phyloP scores from a whole-genome alignment of 1,140 invertebrate species.

The Lordiphosa collinella region DNA sequence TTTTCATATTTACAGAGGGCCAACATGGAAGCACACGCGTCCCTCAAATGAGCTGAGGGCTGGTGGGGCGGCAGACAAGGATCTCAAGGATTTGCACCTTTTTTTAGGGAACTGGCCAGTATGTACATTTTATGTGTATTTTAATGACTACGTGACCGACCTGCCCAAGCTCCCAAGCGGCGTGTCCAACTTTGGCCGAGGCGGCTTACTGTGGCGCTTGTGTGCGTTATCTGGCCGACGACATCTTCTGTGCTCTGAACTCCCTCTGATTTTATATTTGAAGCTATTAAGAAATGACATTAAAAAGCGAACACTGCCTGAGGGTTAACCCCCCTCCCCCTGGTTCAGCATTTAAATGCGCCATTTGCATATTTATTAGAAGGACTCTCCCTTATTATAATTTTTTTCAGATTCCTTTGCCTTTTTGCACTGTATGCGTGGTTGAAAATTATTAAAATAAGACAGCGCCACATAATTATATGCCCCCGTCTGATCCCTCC shows the following conservation, averaged over 20 bases:
- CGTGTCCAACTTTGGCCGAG: slow-evolving; percentile 47
- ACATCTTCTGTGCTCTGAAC: slow-evolving; percentile 41
- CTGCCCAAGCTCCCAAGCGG: slow-evolving; percentile 31
- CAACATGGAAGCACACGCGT: slow-evolving; percentile 38
- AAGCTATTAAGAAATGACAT: slow-evolving; percentile 76
- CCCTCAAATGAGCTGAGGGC: slow-evolving; percentile 40
- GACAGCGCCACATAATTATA: slow-evolving; percentile 74
- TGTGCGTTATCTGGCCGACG: slow-evolving; percentile 61
- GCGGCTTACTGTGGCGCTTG: slow-evolving; percentile 61
- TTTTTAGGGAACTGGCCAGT: slow-evolving; percentile 32
- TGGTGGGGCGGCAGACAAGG: slow-evolving; percentile 48
- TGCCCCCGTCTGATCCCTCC: background rate
- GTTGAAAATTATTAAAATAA: slow-evolving; percentile 65
- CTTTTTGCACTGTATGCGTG: slow-evolving; percentile 20
- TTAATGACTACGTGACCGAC: slow-evolving; percentile 60
- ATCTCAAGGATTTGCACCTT: slow-evolving; percentile 75
- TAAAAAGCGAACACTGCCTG: slow-evolving; percentile 49
- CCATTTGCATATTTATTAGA: slow-evolving; percentile 79
- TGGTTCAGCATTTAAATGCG: slow-evolving; percentile 63
- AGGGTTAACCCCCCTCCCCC: background rate
- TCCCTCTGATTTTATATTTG: slow-evolving; percentile 62
- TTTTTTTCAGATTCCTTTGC: slow-evolving; percentile 8
- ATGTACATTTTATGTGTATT: slow-evolving; percentile 23
- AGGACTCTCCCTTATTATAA: slow-evolving; percentile 25
- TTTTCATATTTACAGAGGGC: slow-evolving; percentile 73